These are phyloP conservation scores for Triplophysa rosa DNA, from an alignment of 2,113 vertebrate species.

Conservation along the genomic window DNA sequence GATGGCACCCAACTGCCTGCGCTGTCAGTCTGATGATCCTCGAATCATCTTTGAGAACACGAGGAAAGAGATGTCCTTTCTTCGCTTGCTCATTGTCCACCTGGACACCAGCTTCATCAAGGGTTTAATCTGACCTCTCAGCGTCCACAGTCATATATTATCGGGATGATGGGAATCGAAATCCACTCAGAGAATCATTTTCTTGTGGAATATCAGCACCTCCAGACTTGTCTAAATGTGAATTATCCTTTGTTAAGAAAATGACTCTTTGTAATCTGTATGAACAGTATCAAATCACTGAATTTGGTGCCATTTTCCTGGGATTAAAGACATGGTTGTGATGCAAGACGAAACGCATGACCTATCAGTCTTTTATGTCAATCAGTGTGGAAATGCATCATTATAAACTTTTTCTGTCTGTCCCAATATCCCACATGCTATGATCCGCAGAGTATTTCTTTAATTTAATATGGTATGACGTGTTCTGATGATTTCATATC, in stretches of 20 bases:
- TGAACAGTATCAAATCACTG: background rate
- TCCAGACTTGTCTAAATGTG: background rate
- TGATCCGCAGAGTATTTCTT: conserved; percentile 24
- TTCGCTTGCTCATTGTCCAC: conserved; percentile 81
- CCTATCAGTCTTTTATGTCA: background rate
- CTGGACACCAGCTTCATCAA: conserved; percentile 78
- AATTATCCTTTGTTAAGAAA: background rate
- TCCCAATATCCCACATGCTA: conserved; percentile 29
- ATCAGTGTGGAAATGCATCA: background rate
- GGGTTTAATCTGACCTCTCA: conserved; percentile 69
- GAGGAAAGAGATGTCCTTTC: conserved; percentile 81
- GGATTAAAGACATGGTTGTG: background rate
- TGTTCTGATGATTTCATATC: conserved; percentile 46
- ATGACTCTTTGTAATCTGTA: background rate
- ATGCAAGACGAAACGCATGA: background rate
- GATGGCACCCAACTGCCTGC: conserved; percentile 83
- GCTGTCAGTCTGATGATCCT: conserved; percentile 80
- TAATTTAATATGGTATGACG: conserved; percentile 56
- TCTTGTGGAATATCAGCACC: background rate
- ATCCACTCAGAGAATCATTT: background rate
- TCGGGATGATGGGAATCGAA: background rate
- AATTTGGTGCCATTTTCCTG: background rate
- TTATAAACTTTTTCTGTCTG: conserved; percentile 20
- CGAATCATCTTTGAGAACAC: conserved; percentile 82
- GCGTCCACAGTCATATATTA: background rate